phyloP scores from a whole-genome alignment of 2,888 invertebrate genomes.

The Aromia moschata region DNA sequence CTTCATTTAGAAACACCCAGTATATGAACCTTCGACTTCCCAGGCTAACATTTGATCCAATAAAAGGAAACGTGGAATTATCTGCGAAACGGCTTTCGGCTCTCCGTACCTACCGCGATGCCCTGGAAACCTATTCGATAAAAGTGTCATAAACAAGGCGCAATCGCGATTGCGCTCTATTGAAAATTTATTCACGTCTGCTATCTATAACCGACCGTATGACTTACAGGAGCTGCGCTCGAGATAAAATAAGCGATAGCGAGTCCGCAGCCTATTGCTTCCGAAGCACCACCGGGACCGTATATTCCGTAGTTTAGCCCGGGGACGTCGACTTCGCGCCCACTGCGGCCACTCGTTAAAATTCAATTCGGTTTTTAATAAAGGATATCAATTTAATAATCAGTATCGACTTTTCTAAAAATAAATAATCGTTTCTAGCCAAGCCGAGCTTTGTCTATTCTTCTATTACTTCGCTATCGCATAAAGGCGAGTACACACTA shows the following conservation, averaged over 20 bases:
- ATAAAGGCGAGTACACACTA: no score
- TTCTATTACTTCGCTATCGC: no score
- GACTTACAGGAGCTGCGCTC: conserved; percentile 18
- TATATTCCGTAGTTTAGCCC: conserved; percentile 17
- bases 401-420: conserved; percentile 18
- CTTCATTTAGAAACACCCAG: no score
- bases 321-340: conserved; percentile 11
- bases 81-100: not conserved
- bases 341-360: conserved; percentile 31
- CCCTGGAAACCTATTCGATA: conserved; percentile 1
- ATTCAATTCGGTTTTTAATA: conserved; percentile 32
- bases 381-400: conserved; percentile 21
- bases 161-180: conserved; percentile 35
- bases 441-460: no score
- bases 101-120: not conserved
- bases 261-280: conserved; percentile 22
- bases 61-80: not conserved
- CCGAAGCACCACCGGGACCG: conserved; percentile 25
- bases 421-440: conserved; percentile 33
- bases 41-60: no score
- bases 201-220: conserved; percentile 14
- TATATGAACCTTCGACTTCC: no score
- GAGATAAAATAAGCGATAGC: conserved; percentile 12
- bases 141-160: conserved; percentile 23
- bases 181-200: conserved; percentile 25